Evolutionary conservation across 2,888 invertebrate species (phyloP).

Genomic region (Pollenia amentaria): DNA sequence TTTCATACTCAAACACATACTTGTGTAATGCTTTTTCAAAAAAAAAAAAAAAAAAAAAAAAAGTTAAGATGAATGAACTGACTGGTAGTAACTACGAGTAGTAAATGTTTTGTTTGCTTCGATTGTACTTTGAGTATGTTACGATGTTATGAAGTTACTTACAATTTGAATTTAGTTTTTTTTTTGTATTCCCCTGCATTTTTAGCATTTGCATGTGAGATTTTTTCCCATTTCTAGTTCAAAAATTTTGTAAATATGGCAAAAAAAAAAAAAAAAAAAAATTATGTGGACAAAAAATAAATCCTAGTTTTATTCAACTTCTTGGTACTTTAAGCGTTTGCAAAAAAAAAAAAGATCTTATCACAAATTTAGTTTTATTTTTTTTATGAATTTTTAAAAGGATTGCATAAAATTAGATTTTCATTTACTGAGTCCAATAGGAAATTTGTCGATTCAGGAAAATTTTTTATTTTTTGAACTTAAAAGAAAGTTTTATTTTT

Average conservation of each 20-base stretch:
- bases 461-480: too few relatives aligned
- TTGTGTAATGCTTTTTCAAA: conserved; percentile 14
- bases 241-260: conserved; percentile 56
- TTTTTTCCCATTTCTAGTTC: conserved; percentile 64
- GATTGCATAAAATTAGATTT: conserved; percentile 50
- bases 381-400: background rate
- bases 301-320: conserved; percentile 54
- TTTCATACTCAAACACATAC: background rate
- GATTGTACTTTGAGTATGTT: conserved; percentile 16
- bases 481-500: too few relatives aligned
- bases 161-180: conserved; percentile 15
- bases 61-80: conserved; percentile 23
- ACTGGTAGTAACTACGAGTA: conserved; percentile 36
- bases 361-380: conserved; percentile 56
- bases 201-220: conserved; percentile 47
- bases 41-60: conserved; percentile 14
- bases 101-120: conserved; percentile 31
- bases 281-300: conserved; percentile 17
- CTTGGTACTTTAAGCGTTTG: conserved; percentile 43
- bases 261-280: conserved; percentile 30
- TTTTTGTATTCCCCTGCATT: background rate
- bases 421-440: conserved; percentile 11
- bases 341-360: conserved; percentile 49
- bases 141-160: conserved; percentile 42
- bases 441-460: background rate